Base-by-base conservation (phyloP, 2,888 invertebrate genomes). In the Hermodice carunculata region DNA sequence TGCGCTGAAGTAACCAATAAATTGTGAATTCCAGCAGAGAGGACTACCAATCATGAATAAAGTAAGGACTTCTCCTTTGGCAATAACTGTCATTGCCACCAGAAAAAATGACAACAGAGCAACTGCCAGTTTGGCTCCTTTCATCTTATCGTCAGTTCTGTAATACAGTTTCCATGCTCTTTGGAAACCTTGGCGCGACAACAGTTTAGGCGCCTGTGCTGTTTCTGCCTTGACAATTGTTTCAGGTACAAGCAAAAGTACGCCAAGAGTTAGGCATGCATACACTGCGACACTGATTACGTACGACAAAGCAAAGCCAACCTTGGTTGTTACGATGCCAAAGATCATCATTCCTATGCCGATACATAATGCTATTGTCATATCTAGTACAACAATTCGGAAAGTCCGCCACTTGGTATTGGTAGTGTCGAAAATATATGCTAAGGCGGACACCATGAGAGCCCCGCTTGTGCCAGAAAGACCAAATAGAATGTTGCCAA, bases 341-440 rank as follows among this genome's bases (percentile, higher is more conserved):
- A 14, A 14, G 26, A 49, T 49, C 28, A 49, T 29, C 17, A 24
- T 31, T 3, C 49, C 49, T 4, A 28, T 26, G 26, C 28, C 11
- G 28, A 49, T 49, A 11, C 49, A 29, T 11, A 49, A n/a, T 4
- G 31, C 49, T 11, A 49, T 29, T 1, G 26, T 32, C 28, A 49
- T 32, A n/a, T 49, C 49, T n/a, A 49, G 28, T 29, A 49, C 17
- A 22, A 49, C 29, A 19, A 49, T 49, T 8, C 49, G 49, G 3
- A 32, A 22, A 19, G 49, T 31, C 26, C 49, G 2, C 14, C 32
- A 32, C n/a, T 17, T 1, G 17, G 29, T 29, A 32, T 28, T 49
- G 29, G 49, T 49, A n/a, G 32, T n/a, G 19, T 49, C 49, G 3
- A 32, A 14, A 28, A 49, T 49, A 28, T 49, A 49, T 29, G 49